These are phyloP conservation scores for Phania funesta DNA, from an alignment of 2,888 invertebrate species.

Conservation along the genomic window DNA sequence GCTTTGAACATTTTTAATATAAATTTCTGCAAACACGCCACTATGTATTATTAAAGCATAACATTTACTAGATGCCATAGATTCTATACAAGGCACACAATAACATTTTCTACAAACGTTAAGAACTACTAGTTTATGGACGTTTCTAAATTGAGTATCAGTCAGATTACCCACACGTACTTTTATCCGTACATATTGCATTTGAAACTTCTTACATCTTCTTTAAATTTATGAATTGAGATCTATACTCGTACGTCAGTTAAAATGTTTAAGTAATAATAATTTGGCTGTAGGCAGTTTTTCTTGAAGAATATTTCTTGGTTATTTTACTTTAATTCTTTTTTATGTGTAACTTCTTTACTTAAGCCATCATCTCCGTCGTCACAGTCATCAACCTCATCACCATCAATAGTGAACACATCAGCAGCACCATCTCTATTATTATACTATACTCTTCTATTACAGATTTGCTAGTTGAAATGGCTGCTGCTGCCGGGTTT, in stretches of 20 bases:
- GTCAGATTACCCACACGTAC: constrained; percentile 1
- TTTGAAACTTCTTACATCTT: not conserved
- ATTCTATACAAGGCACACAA: not conserved
- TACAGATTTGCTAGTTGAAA: constrained; percentile 61
- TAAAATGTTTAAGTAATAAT: constrained; percentile 47
- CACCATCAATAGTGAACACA: constrained; percentile 25
- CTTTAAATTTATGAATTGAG: constrained; percentile 28
- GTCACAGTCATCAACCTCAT: constrained; percentile 36
- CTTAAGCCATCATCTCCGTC: constrained; percentile 32
- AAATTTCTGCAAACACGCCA: constrained; percentile 59
- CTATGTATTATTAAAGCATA: constrained; percentile 10
- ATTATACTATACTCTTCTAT: constrained; percentile 53
- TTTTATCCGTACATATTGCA: not conserved
- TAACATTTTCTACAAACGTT: constrained; percentile 15
- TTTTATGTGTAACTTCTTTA: constrained; percentile 1
- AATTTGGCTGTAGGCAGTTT: constrained; percentile 49
- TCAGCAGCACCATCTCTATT: constrained; percentile 60
- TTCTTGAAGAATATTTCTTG: constrained; percentile 3
- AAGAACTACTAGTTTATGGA: constrained; percentile 4
- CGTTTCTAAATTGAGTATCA: not conserved
- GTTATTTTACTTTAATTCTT: not conserved
- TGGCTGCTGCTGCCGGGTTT: not conserved
- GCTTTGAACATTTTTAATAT: constrained; percentile 47
- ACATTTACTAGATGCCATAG: not conserved
- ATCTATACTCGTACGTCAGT: constrained; percentile 33